A percentile compares a stretch with the other conserved stretches of the same genome.
Conservation (phyloP, 2,113 vertebrate genomes). For the Phylloscopus trochilus region DNA sequence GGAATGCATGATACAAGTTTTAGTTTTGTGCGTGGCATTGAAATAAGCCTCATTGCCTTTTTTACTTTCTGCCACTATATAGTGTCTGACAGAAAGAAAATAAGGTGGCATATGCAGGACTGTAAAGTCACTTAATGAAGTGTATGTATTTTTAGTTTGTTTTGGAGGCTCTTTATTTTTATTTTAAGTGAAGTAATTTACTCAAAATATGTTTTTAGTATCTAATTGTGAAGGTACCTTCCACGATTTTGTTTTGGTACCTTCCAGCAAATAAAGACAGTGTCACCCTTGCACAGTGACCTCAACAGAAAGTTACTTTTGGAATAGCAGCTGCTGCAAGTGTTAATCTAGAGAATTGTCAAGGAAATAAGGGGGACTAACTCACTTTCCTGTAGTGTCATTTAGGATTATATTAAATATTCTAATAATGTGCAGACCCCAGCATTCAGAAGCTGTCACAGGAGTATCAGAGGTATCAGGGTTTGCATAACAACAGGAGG, state of each 20-base stretch:
- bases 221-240: not conserved
- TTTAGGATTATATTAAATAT: conserved; percentile 32
- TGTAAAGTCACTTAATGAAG: not conserved
- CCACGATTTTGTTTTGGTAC: not conserved
- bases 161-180: not conserved
- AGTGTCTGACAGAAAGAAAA: not conserved
- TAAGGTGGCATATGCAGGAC: not conserved
- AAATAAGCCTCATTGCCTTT: not conserved
- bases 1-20: not conserved
- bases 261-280: not conserved
- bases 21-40: not conserved
- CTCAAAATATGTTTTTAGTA: not conserved
- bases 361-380: conserved; percentile 35
- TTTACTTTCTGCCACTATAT: not conserved
- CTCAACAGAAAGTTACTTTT: conserved; percentile 18
- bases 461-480: not conserved
- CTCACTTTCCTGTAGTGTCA: not conserved
- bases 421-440: not conserved
- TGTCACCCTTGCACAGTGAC: not conserved
- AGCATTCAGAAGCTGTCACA: not conserved
- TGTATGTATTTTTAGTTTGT: not conserved
- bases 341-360: conserved; percentile 37
- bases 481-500: conserved; percentile 16
- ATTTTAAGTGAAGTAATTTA: not conserved
- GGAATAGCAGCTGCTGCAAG: conserved; percentile 15